A percentile compares a stretch with the other conserved stretches of the same genome.
phyloP scores from a whole-genome alignment of 2,888 invertebrate species.

The Hipparchia sbordonii region DNA sequence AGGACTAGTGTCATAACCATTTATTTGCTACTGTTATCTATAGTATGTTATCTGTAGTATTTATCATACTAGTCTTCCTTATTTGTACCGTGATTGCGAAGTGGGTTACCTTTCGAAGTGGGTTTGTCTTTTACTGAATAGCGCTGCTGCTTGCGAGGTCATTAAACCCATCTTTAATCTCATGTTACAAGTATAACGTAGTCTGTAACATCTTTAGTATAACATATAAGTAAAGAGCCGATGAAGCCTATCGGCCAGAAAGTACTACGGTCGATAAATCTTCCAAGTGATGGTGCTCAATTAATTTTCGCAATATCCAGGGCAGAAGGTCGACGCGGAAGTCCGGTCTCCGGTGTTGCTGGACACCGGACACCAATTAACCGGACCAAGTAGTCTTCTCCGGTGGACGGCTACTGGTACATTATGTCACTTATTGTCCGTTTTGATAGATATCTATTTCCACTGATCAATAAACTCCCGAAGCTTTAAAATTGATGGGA shows the following conservation, averaged over 20 bases:
- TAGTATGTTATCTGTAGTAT: too few relatives aligned
- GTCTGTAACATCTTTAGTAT: neutral
- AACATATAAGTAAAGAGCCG: neutral
- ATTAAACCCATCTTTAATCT: too few relatives aligned
- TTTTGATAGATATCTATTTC: neutral
- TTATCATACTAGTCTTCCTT: too few relatives aligned
- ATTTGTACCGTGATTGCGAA: too few relatives aligned
- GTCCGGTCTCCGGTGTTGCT: slow-evolving; percentile 9
- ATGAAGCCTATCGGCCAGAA: neutral
- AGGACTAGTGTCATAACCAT: too few relatives aligned
- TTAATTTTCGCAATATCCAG: slow-evolving; percentile 18
- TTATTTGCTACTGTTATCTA: too few relatives aligned
- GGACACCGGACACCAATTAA: slow-evolving; percentile 22
- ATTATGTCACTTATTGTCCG: neutral
- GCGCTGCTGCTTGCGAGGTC: too few relatives aligned
- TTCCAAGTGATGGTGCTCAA: slow-evolving; percentile 4
- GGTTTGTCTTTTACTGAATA: too few relatives aligned
- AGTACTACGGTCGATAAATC: neutral
- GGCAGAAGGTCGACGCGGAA: slow-evolving; percentile 18
- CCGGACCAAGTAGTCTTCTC: slow-evolving; percentile 4
- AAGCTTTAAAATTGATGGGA: too few relatives aligned
- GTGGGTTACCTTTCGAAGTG: too few relatives aligned
- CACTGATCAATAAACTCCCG: too few relatives aligned
- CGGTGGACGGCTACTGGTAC: neutral
- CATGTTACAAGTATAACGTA: too few relatives aligned